Base-by-base conservation (phyloP, 2,113 vertebrate species). In the Dipodomys ordii region DNA sequence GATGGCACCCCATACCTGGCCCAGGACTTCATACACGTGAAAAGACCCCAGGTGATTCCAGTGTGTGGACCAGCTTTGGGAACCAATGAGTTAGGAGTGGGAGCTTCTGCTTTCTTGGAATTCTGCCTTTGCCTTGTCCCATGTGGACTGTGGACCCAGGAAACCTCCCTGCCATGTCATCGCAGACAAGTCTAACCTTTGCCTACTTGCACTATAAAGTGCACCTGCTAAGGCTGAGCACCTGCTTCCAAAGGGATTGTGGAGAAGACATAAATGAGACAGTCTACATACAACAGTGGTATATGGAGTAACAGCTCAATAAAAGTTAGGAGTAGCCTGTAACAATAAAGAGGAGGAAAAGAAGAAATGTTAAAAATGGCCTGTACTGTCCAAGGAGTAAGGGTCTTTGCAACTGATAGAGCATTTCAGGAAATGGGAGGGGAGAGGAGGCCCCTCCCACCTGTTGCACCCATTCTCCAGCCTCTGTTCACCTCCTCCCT, bases 1-100 rank as follows among this genome's bases (percentile, higher is more conserved):
- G 74, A 30, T 44, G n/a, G 32, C 27, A 76, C 69, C 35, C 69
- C 35, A 53, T 25, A 79, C 39, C 20, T 46, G 44, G 35, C 25
- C n/a, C 79, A 35, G 32, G 11, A 39, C 64, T 90, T 19, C 22
- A 25, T 60, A 78, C 57, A 74, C n/a, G 83, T 72, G 62, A 57
- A 46, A 77, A 92, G 83, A 83, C 25, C 68, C 65, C 74, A 12
- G 60, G 68, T 39, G 76, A 87, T 60, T 72, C 73, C 44, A 77
- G n/a, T 15, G 7, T 57, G 49, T 64, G 78, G 72, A 77, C 53
- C 39, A 83, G 62, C 82, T 57, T 62, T 13, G n/a, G 57, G 84
- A 49, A 49, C 11, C 16, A 76, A 25, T 0, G 0, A 25, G 68
- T 76, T 83, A 77, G 67, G 27, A 83, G 53, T 7, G 23, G 1